Evolutionary conservation across 1,140 invertebrate genomes (phyloP), one percentile per base, ranked within the genome.

Genomic region (Lucilia sericata): DNA sequence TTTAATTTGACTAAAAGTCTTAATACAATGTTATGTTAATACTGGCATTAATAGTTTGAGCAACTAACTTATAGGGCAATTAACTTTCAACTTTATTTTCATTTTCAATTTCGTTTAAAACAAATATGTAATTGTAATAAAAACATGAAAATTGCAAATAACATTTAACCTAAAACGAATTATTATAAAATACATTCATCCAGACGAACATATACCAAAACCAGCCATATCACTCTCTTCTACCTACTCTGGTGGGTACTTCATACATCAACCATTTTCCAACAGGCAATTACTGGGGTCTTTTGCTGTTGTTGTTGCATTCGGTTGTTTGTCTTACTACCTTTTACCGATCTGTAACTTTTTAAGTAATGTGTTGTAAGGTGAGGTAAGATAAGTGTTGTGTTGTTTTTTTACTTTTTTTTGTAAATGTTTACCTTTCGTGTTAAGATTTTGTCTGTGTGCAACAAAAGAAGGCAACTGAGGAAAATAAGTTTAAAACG

Each of bases 401-500:
- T 10, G 74, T 12, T 75, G 34, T 14, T 76, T 34, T 17, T 30
- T 13, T 13, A n/a, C n/a, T n/a, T 19, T 8, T 13, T 76, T 21
- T 34, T 34, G 74, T 76, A 78, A 78, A 17, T 78, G 75, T 78
- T 78, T 78, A 78, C 75, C 75, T 78, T 78, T 78, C 75, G 75
- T 78, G 75, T 78, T 42, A 78, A 78, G 42, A 25, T 30, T 42
- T 7, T 42, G 7, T 42, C 7, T 42, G 42, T 30, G 25, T 30
- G 25, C 25, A 51, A 30, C 34, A 55, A 55, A 19, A 65, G 82
- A 36, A 65, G 55, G 80, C 74, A 76, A 34, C 47, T 36, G 65
- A 82, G 65, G 82, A 34, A 78, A 82, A 82, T 82, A 82, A 82
- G 82, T 82, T 82, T 82, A 85, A 89, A 89, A 89, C 85, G 85